Percentiles rank a stretch among this genome's conserved stretches.
Evolutionary conservation across 1,140 invertebrate species (phyloP).

Genomic region (Scaptomyza graminum): DNA sequence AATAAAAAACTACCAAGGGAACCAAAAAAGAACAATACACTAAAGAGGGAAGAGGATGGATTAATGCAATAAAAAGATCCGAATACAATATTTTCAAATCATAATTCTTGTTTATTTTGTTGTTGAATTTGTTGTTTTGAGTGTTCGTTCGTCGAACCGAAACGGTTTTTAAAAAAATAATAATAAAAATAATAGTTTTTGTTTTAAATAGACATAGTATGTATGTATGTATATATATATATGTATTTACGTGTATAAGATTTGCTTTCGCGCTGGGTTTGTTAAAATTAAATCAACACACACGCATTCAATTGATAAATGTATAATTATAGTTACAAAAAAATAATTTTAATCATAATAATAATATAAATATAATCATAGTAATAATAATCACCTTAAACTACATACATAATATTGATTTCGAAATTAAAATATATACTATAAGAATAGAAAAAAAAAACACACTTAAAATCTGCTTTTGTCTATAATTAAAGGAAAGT

Average conservation of each 20-base stretch:
- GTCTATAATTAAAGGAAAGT: constrained; percentile 73
- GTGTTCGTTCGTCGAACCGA: constrained; percentile 32
- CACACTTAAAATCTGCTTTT: constrained; percentile 38
- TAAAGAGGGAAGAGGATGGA: neutral
- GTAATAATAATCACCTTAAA: constrained; percentile 31
- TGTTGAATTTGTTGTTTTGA: constrained; percentile 26
- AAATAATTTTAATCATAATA: constrained; percentile 15
- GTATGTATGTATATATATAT: constrained; percentile 3
- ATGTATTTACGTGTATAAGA: constrained; percentile 1
- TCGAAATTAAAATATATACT: constrained; percentile 17
- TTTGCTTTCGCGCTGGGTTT: constrained; percentile 21
- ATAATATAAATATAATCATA: constrained; percentile 43
- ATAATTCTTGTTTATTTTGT: constrained; percentile 69
- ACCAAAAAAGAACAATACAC: constrained; percentile 20
- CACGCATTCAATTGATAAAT: constrained; percentile 28
- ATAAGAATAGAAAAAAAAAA: constrained; percentile 30
- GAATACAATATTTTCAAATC: constrained; percentile 48
- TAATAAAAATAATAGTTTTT: constrained; percentile 50
- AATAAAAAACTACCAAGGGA: neutral
- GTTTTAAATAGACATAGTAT: constrained; percentile 13
- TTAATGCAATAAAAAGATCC: constrained; percentile 9
- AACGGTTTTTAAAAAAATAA: constrained; percentile 46
- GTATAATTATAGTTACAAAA: constrained; percentile 26
- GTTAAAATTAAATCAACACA: constrained; percentile 57
- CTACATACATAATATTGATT: constrained; percentile 40